These are phyloP conservation scores for Palloptera scutellata DNA, from an alignment of 2,888 invertebrate species.

Conservation along the genomic window DNA sequence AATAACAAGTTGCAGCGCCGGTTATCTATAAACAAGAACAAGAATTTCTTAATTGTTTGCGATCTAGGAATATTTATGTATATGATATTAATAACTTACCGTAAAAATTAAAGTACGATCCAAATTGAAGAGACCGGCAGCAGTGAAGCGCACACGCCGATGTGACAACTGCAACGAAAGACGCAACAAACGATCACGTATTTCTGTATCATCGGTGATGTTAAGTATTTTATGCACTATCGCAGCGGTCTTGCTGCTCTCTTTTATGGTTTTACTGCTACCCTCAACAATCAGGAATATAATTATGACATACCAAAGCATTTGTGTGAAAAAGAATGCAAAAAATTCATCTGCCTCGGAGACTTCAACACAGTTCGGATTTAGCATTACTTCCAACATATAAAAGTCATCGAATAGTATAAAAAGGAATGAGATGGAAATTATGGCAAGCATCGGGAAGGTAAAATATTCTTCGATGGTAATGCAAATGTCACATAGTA, in stretches of 20 bases:
- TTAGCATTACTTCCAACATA: slow-evolving; percentile 57
- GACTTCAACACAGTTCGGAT: slow-evolving; percentile 52
- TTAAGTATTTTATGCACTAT: slow-evolving; percentile 61
- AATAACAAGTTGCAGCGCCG: slow-evolving; percentile 63
- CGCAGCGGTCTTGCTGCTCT: slow-evolving; percentile 51
- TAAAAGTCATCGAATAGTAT: slow-evolving; percentile 61
- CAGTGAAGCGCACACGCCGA: slow-evolving; percentile 60
- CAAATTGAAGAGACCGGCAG: slow-evolving; percentile 62
- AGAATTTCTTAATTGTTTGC: not conserved
- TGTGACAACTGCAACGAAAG: slow-evolving; percentile 60
- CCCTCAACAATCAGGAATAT: slow-evolving; percentile 59
- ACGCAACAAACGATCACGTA: slow-evolving; percentile 55
- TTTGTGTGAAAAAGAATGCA: slow-evolving; percentile 58
- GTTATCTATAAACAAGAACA: slow-evolving; percentile 51
- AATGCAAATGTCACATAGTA: slow-evolving; percentile 58
- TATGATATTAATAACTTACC: slow-evolving; percentile 44
- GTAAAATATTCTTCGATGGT: slow-evolving; percentile 60
- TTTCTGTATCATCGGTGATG: slow-evolving; percentile 52
- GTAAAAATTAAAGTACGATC: slow-evolving; percentile 63
- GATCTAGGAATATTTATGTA: no score
- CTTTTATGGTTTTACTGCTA: slow-evolving; percentile 54
- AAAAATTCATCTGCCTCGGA: slow-evolving; percentile 59
- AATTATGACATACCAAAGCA: slow-evolving; percentile 58
- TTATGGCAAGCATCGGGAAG: slow-evolving; percentile 58
- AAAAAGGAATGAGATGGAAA: slow-evolving; percentile 60